Evolutionary conservation across 2,797 vertebrate genomes (phyloP).

Genomic region (Neopelma chrysocephalum): DNA sequence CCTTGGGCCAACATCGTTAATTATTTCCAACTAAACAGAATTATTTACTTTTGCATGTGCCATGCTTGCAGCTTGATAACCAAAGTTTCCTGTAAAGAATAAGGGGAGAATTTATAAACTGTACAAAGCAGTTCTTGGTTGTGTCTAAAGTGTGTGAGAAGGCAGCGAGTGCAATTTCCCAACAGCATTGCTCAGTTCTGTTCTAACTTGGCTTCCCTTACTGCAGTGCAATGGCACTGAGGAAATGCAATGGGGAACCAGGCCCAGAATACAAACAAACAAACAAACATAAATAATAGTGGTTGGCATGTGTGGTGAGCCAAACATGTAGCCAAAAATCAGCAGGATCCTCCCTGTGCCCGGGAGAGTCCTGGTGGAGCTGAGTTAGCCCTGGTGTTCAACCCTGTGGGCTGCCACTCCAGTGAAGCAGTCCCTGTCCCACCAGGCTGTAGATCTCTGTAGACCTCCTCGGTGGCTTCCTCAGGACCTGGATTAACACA

Average conservation of each 20-base stretch:
- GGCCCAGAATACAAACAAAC: not conserved
- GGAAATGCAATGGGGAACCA: not conserved
- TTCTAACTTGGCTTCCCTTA: not conserved
- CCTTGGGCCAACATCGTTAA: not conserved
- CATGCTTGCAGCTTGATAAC: not conserved
- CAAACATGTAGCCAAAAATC: not conserved
- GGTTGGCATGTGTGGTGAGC: not conserved
- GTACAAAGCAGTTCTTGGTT: not conserved
- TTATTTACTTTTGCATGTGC: constrained; percentile 1
- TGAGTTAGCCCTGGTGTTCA: not conserved
- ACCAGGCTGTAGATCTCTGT: not conserved
- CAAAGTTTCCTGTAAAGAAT: not conserved
- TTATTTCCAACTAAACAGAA: not conserved
- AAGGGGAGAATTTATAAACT: not conserved
- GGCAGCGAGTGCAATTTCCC: not conserved
- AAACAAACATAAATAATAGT: not conserved
- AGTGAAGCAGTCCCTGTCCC: not conserved
- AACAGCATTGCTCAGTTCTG: not conserved
- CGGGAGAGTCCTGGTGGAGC: not conserved
- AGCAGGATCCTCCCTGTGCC: not conserved
- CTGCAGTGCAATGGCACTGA: not conserved
- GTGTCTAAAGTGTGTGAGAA: not conserved
- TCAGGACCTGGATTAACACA: not conserved
- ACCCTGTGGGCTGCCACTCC: accelerated
- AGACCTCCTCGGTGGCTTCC: not conserved